Percentiles rank a stretch among this genome's conserved stretches.
Evolutionary conservation across 2,888 invertebrate species (phyloP).

Genomic region (Glaucopsyche alexis): DNA sequence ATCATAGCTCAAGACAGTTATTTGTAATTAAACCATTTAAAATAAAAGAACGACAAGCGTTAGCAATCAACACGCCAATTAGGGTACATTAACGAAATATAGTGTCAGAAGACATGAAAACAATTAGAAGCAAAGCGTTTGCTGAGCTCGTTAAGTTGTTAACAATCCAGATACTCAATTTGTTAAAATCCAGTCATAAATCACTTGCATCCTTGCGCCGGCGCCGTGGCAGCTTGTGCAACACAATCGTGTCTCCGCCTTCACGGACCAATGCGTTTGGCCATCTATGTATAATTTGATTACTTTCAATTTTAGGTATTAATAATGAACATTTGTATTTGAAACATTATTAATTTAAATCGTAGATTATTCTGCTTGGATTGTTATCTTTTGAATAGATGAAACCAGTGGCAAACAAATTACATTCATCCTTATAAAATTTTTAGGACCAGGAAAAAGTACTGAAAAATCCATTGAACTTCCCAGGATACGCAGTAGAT

Average conservation of each 20-base stretch:
- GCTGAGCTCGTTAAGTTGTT: conserved; percentile 25
- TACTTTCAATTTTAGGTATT: conserved; percentile 25
- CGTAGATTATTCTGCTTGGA: too few species aligned
- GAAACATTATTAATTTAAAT: neutral
- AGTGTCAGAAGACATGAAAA: conserved; percentile 14
- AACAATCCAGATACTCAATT: conserved; percentile 24
- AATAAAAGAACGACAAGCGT: conserved; percentile 9
- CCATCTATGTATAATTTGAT: conserved; percentile 34
- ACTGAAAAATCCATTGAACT: neutral
- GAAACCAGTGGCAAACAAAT: too few species aligned
- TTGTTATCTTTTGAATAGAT: too few species aligned
- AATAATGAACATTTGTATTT: neutral
- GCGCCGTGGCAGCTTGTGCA: conserved; percentile 52
- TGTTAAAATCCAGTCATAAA: conserved; percentile 39
- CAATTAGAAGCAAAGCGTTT: conserved; percentile 19
- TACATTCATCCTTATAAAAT: neutral
- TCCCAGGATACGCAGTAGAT: too few species aligned
- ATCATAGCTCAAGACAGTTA: neutral
- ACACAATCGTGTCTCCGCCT: conserved; percentile 54
- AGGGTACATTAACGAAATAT: neutral
- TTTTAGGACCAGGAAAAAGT: neutral
- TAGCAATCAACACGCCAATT: conserved; percentile 4
- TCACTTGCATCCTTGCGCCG: conserved; percentile 40
- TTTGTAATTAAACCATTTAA: neutral
- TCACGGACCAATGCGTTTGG: conserved; percentile 52